Evolutionary conservation across 1,140 invertebrate species (phyloP).

Genomic region (Dreissena polymorpha): DNA sequence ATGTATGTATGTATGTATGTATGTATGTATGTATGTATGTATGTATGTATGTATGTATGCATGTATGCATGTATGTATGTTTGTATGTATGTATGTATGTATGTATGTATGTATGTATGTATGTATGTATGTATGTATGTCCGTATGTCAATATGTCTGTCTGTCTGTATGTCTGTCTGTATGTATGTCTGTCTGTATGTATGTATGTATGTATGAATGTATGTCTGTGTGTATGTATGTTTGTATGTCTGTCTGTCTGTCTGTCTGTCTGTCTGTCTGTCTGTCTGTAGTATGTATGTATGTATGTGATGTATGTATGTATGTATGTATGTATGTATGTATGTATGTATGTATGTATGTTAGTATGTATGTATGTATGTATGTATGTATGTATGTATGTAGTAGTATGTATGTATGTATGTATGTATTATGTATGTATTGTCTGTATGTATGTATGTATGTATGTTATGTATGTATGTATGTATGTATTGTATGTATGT

Average conservation of each 20-base stretch:
- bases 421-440: no score
- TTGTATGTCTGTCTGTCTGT: conserved; percentile 41
- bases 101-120: conserved; percentile 59
- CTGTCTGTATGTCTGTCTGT: conserved; percentile 52
- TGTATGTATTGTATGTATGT: no score
- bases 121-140: conserved; percentile 55
- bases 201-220: conserved; percentile 30
- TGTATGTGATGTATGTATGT: no score
- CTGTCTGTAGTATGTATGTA: no score
- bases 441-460: no score
- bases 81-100: conserved; percentile 59
- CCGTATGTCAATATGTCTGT: conserved; percentile 52
- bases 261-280: no score
- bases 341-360: no score
- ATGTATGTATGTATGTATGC: conserved; percentile 56
- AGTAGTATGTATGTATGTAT: no score
- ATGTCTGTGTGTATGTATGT: conserved; percentile 14
- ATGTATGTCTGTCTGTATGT: conserved; percentile 29
- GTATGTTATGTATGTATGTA: no score
- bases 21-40: conserved; percentile 12
- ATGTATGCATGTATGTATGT: conserved; percentile 67
- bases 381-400: no score
- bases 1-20: conserved; percentile 27
- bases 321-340: no score
- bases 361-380: no score